Conservation (phyloP, 2,113 vertebrate genomes). For the Oncorhynchus tshawytscha region DNA sequence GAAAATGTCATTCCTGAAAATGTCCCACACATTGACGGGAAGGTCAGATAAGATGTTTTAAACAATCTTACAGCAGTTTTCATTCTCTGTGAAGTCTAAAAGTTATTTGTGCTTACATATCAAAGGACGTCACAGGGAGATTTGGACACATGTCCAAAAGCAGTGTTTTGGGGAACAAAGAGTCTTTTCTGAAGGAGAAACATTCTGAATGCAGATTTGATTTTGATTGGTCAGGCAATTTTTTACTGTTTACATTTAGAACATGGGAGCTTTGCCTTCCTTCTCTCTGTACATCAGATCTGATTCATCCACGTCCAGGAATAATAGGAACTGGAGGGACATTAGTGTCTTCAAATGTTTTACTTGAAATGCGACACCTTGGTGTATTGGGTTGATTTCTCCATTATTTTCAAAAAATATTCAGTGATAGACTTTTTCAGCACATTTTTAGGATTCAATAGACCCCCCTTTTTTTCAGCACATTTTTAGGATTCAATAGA, state of each 20-base stretch:
- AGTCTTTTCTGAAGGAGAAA: neutral
- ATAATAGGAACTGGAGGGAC: neutral
- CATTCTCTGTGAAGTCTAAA: neutral
- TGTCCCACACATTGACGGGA: neutral
- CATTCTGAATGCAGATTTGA: neutral
- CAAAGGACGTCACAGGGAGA: neutral
- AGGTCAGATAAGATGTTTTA: slow-evolving; percentile 1
- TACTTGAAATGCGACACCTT: neutral
- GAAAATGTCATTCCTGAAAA: neutral
- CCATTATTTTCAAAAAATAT: too few species aligned
- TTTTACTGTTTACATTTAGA: neutral
- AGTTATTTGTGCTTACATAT: slow-evolving; percentile 11
- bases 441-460: too few species aligned
- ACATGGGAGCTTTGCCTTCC: neutral
- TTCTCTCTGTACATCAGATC: neutral
- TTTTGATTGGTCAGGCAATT: neutral
- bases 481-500: too few species aligned
- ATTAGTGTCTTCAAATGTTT: neutral
- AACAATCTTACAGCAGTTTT: neutral
- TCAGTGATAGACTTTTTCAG: too few species aligned
- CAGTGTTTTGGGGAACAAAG: neutral
- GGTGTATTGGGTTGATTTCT: too few species aligned
- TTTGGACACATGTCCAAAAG: neutral
- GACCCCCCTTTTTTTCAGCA: too few species aligned
- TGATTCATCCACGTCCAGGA: neutral